Evolutionary conservation across 2,888 invertebrate genomes (phyloP).

Genomic region (Dilophus febrilis): DNA sequence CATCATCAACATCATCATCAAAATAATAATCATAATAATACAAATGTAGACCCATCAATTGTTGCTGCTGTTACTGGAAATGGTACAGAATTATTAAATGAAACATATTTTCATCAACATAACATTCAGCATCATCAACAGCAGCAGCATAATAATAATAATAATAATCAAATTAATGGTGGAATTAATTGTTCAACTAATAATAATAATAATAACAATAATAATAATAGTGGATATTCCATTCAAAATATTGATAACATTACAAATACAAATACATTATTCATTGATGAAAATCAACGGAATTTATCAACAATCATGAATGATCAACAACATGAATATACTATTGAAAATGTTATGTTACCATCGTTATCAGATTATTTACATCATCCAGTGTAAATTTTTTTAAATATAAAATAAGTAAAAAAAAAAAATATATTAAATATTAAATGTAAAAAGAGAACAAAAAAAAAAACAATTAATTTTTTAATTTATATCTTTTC

Average conservation of each 20-base stretch:
- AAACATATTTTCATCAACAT: no score
- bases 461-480: no score
- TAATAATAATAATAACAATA: neutral
- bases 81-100: no score
- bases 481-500: no score
- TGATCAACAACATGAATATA: slow-evolving; percentile 14
- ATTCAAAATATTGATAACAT: slow-evolving; percentile 5
- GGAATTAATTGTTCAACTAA: neutral
- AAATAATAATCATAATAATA: neutral
- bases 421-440: no score
- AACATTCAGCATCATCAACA: no score
- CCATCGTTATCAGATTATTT: slow-evolving; percentile 28
- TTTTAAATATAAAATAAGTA: no score
- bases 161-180: no score
- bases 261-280: slow-evolving; percentile 12
- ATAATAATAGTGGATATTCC: neutral
- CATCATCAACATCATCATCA: slow-evolving; percentile 5
- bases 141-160: no score
- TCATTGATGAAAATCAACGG: slow-evolving; percentile 8
- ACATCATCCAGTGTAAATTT: slow-evolving; percentile 15
- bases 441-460: no score
- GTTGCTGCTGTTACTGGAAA: no score
- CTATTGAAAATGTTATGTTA: slow-evolving; percentile 12
- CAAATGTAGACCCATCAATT: neutral
- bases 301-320: slow-evolving; percentile 5